These are phyloP conservation scores for Epizoanthus rinbou DNA, from an alignment of 92 coral and sea anemone genomes.

Conservation along the genomic window DNA sequence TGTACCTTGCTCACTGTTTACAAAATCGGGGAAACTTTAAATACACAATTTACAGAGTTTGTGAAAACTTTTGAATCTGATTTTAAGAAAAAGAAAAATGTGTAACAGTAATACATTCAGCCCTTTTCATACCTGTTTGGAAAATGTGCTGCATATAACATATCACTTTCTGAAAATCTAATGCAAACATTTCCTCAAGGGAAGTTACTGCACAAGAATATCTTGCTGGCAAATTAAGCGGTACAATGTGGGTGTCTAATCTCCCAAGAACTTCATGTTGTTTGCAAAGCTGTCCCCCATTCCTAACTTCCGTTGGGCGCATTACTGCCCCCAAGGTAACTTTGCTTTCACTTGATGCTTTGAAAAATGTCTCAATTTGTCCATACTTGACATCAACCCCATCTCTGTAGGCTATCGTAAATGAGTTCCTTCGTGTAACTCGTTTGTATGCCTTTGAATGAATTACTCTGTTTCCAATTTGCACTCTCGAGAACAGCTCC, in stretches of 20 bases:
- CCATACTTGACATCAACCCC: constrained; percentile 36
- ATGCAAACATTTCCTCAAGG: constrained; percentile 45
- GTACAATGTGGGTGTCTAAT: constrained; percentile 39
- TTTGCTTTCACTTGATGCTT: constrained; percentile 31
- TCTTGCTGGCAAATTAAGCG: constrained; percentile 40
- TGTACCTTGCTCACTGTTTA: no score
- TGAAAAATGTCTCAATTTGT: constrained; percentile 43
- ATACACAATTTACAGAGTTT: no score
- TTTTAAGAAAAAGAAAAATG: background rate
- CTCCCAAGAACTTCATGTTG: constrained; percentile 44
- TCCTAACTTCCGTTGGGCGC: constrained; percentile 17
- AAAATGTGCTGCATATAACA: constrained; percentile 52
- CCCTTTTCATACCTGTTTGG: constrained; percentile 47
- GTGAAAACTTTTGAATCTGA: no score
- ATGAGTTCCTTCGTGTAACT: constrained; percentile 47
- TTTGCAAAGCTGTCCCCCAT: constrained; percentile 26
- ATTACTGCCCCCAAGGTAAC: constrained; percentile 38
- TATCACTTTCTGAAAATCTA: constrained; percentile 47
- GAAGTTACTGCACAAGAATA: constrained; percentile 16
- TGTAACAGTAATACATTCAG: constrained; percentile 8
- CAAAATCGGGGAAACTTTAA: no score
- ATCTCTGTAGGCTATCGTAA: constrained; percentile 43
- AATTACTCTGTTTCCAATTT: constrained; percentile 39
- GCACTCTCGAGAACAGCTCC: constrained; percentile 45
- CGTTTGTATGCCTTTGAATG: constrained; percentile 34